Evolutionary conservation across 2,888 invertebrate species (phyloP), one percentile per base, ranked within the genome.

Genomic region (Ochropleura plecta): DNA sequence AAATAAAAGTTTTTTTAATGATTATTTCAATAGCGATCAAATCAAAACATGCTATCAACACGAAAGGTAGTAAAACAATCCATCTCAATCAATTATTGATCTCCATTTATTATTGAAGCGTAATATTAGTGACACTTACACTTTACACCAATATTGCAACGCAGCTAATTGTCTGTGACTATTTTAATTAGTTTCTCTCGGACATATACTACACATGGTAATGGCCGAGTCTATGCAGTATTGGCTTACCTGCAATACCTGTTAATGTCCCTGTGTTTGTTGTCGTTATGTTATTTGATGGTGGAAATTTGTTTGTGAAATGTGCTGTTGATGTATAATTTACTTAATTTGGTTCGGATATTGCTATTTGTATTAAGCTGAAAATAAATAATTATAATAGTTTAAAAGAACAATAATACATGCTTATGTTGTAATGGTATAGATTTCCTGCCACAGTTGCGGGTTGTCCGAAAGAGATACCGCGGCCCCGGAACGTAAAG

Each of bases 131-230:
- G 82, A 81, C 82, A 82, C 72, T 84, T 83, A 79, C 84, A 79
- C 83, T 71, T 84, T 83, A 79, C 84, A 79, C 83, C 85, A 86
- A 90, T 89, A 86, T 90, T 89, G 89, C 86, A 86, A 68, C 78
- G 84, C 79, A 81, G 73, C 86, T 89, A 91, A 91, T 91, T 91
- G 88, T 80, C 90, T 88, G 89, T 88, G 88, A 89, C 88, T 76
- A 84, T 89, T 90, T 91, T 90, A 90, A 90, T 91, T 89, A 88
- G 90, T 88, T 86, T 79, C 85, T 80, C 82, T 86, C 81, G 83
- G 69, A 84, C 85, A 87, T 88, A 83, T 88, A 86, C 87, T 88
- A 83, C 88, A 86, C 87, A 89, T 83, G 85, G 76, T 88, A 90
- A 89, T 88, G 83, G 53, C 59, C 57, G 63, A 78, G 82, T 81